Evolutionary conservation across 1,140 invertebrate species (phyloP).

Genomic region (Zaprionus taronus): DNA sequence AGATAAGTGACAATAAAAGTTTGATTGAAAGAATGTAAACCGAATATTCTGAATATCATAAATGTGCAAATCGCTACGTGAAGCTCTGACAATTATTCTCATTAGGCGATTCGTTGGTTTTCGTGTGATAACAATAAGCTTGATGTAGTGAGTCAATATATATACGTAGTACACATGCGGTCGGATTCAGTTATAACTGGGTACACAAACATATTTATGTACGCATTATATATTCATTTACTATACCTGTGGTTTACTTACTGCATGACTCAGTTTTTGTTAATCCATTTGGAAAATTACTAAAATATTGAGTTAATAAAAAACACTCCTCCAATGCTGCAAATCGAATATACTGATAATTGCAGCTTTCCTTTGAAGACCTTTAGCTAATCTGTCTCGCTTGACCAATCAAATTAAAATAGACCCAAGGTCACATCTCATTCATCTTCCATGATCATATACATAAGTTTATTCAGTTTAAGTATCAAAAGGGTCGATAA

Average conservation of each 20-base stretch:
- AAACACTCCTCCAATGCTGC: background rate
- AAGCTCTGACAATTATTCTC: background rate
- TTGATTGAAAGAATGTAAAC: no score
- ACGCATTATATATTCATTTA: background rate
- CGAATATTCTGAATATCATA: no score
- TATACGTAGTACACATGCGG: background rate
- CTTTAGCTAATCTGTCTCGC: background rate
- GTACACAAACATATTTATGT: no score
- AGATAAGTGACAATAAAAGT: no score
- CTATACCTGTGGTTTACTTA: background rate
- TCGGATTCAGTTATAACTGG: no score
- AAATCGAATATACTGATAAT: background rate
- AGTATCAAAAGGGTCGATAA: background rate
- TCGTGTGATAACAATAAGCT: background rate
- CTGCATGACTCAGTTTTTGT: background rate
- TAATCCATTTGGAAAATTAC: background rate
- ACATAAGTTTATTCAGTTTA: slow-evolving; percentile 14
- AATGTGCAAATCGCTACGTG: background rate
- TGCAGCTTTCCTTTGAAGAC: background rate
- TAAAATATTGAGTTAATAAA: no score
- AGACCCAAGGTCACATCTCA: background rate
- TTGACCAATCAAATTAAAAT: background rate
- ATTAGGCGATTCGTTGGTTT: background rate
- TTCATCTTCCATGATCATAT: background rate
- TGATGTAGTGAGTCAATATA: background rate